phyloP scores from a whole-genome alignment of 2,797 vertebrate species.

The Eulemur rubriventer region DNA sequence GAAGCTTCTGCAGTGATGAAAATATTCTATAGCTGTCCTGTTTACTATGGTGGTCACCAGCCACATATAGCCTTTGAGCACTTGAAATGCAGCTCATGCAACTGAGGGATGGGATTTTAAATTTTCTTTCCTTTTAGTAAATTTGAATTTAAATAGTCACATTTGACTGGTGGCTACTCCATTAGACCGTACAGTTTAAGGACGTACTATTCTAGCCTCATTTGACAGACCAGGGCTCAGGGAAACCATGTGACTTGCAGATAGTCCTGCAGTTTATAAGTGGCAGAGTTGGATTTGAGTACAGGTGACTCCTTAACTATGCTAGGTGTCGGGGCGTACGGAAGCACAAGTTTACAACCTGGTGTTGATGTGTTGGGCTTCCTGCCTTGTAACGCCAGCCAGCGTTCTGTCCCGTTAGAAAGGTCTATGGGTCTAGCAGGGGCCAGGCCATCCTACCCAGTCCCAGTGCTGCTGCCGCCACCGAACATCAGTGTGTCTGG shows the following conservation, averaged over 20 bases:
- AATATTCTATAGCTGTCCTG: neutral
- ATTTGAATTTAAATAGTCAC: neutral
- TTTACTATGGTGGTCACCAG: neutral
- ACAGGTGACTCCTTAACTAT: neutral
- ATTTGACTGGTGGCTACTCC: neutral
- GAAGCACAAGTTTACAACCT: neutral
- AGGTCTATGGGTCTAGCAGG: fast-evolving
- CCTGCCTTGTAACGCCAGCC: neutral
- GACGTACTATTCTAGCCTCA: neutral
- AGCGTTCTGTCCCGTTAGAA: neutral
- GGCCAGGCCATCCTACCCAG: neutral
- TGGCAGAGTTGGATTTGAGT: neutral
- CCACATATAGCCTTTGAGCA: fast-evolving
- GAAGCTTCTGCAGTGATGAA: neutral
- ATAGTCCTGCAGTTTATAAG: neutral
- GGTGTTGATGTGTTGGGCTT: neutral
- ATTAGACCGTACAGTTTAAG: neutral
- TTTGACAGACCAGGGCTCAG: neutral
- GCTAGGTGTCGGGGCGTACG: fast-evolving
- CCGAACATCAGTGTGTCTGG: neutral
- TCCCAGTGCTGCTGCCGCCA: fast-evolving
- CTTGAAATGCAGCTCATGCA: neutral
- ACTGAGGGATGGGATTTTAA: neutral
- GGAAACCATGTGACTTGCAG: neutral
- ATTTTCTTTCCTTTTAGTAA: neutral